Percentiles rank a stretch among this genome's conserved stretches.
phyloP scores from a whole-genome alignment of 2,113 vertebrate species.

The Pangasianodon hypophthalmus region DNA sequence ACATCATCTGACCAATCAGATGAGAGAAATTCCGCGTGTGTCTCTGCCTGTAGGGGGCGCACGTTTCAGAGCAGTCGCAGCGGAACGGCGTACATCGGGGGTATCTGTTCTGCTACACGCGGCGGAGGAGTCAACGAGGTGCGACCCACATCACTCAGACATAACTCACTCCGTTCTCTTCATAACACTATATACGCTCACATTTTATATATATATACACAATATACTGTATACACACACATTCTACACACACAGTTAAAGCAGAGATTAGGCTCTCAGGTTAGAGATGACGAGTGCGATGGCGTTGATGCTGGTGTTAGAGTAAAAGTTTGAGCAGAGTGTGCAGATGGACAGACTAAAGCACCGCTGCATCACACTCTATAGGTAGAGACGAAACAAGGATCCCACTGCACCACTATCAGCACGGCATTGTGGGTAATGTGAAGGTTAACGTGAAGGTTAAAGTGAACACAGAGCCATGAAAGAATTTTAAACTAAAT shows the following conservation, averaged over 20 bases:
- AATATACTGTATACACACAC: background rate
- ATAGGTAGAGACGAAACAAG: too few species aligned
- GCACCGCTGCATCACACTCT: too few species aligned
- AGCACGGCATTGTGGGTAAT: background rate
- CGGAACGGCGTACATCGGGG: slow-evolving; percentile 88
- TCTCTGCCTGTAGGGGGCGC: slow-evolving; percentile 76
- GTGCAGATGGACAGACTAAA: too few species aligned
- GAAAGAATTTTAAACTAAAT: background rate
- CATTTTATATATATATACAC: background rate
- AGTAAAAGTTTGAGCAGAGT: too few species aligned
- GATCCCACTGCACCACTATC: background rate
- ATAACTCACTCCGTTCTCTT: background rate
- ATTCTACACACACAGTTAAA: background rate
- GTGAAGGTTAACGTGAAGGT: too few species aligned
- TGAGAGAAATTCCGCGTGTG: background rate
- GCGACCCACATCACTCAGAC: slow-evolving; percentile 6
- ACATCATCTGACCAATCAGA: background rate
- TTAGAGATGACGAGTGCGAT: too few species aligned
- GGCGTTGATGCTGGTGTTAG: too few species aligned
- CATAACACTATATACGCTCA: background rate
- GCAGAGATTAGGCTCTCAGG: too few species aligned
- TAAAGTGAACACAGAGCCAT: too few species aligned
- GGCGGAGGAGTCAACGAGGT: slow-evolving; percentile 93
- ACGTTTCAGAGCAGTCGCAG: slow-evolving; percentile 92
- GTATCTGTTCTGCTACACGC: slow-evolving; percentile 84